phyloP scores from a whole-genome alignment of 1,140 invertebrate genomes.

The Scaptomyza pallida region DNA sequence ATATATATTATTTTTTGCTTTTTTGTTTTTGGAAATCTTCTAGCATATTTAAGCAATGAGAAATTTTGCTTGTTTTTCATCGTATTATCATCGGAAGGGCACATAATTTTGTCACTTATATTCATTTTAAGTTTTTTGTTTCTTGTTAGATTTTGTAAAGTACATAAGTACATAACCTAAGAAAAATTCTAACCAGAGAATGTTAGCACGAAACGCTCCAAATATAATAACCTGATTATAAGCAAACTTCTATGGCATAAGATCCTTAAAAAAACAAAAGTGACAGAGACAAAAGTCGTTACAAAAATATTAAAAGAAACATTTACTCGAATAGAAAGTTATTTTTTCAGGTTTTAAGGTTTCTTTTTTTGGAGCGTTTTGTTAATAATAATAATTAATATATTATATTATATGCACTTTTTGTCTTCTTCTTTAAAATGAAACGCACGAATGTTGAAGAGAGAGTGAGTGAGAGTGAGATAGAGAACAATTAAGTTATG shows the following conservation, averaged over 20 bases:
- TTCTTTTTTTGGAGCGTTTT: slow-evolving; percentile 14
- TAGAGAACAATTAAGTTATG: slow-evolving; percentile 26
- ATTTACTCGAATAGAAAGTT: neutral
- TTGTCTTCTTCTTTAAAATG: slow-evolving; percentile 15
- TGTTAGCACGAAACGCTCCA: slow-evolving; percentile 13
- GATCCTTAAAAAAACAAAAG: neutral
- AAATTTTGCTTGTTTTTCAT: slow-evolving; percentile 21
- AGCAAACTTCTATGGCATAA: neutral
- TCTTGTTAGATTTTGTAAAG: slow-evolving; percentile 2
- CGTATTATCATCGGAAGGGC: slow-evolving; percentile 42
- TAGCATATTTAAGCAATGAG: slow-evolving; percentile 35
- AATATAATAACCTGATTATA: slow-evolving; percentile 16
- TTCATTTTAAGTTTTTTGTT: slow-evolving; percentile 1
- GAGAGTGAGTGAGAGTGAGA: too few species aligned
- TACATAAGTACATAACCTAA: slow-evolving; percentile 39
- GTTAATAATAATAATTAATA: neutral
- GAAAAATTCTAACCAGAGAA: slow-evolving; percentile 20
- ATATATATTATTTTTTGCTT: neutral
- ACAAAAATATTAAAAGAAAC: neutral
- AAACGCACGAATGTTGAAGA: slow-evolving; percentile 36
- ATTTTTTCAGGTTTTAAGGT: slow-evolving; percentile 7
- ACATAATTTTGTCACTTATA: slow-evolving; percentile 32
- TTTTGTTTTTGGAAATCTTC: slow-evolving; percentile 7
- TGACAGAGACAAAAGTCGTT: slow-evolving; percentile 2
- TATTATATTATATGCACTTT: slow-evolving; percentile 12